phyloP scores from a whole-genome alignment of 1,140 invertebrate species.

The Procambarus virginalis region DNA sequence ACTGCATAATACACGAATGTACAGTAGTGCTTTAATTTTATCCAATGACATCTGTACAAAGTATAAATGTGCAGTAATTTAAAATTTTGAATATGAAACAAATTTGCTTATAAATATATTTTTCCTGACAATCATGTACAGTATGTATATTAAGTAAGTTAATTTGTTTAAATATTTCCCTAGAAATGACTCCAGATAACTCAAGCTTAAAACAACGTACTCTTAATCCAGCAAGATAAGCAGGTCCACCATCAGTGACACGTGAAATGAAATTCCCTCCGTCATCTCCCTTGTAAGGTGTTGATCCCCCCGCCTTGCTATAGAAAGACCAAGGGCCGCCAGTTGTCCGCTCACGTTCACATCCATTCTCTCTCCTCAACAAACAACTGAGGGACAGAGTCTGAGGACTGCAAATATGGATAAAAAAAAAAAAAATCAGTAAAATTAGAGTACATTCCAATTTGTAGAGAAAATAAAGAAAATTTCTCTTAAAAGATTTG shows the following conservation, averaged over 20 bases:
- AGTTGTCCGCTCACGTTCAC: conserved; percentile 68
- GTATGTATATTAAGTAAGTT: too few relatives aligned
- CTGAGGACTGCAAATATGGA: conserved; percentile 35
- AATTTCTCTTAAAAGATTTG: too few relatives aligned
- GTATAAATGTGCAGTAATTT: too few relatives aligned
- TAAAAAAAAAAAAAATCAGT: neutral
- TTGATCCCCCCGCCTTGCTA: conserved; percentile 94
- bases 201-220: conserved; percentile 75
- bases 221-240: conserved; percentile 85
- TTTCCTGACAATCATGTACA: too few relatives aligned
- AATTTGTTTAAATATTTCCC: too few relatives aligned
- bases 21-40: too few relatives aligned
- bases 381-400: conserved; percentile 47
- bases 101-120: too few relatives aligned
- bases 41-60: too few relatives aligned
- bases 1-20: too few relatives aligned
- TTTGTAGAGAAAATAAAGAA: neutral
- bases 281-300: conserved; percentile 94
- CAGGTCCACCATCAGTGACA: conserved; percentile 91
- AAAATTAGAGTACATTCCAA: neutral
- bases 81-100: too few relatives aligned
- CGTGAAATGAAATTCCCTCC: conserved; percentile 93
- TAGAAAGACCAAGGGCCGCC: conserved; percentile 87
- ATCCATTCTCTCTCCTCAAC: conserved; percentile 64
- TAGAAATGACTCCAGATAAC: too few relatives aligned